Percentiles rank a stretch among this genome's conserved stretches.
These are phyloP conservation scores for Alauda arvensis DNA, from an alignment of 2,797 vertebrate species.

Conservation along the genomic window DNA sequence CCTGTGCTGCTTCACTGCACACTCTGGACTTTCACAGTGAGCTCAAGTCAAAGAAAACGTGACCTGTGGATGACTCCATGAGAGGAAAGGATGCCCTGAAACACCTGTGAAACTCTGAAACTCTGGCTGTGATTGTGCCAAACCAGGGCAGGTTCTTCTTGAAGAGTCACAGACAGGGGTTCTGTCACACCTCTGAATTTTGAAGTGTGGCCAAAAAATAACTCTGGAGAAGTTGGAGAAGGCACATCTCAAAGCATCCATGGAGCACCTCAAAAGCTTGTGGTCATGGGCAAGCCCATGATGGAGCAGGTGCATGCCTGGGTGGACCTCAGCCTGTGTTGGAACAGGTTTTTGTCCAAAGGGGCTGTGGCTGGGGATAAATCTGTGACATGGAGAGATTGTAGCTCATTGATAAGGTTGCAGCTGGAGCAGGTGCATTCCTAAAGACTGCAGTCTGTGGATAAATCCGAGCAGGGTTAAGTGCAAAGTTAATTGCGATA, in stretches of 20 bases:
- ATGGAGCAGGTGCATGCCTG: not conserved
- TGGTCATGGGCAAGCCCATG: not conserved
- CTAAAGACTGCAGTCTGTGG: not conserved
- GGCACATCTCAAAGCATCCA: not conserved
- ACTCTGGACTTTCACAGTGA: not conserved
- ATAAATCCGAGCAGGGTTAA: not conserved
- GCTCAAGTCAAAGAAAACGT: not conserved
- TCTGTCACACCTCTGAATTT: not conserved
- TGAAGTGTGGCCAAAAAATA: not conserved
- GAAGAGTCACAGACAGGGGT: accelerated
- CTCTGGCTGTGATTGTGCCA: not conserved
- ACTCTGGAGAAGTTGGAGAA: not conserved
- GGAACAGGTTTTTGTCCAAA: not conserved
- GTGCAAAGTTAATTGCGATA: not conserved
- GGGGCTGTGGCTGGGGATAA: not conserved
- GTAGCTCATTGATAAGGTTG: not conserved
- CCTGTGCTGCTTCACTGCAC: not conserved
- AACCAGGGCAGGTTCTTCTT: not conserved
- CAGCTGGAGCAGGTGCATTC: not conserved
- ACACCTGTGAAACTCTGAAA: not conserved
- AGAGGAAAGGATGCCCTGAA: not conserved
- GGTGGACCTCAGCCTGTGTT: not conserved
- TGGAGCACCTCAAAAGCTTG: not conserved
- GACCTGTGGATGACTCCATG: not conserved
- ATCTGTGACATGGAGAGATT: not conserved